phyloP scores from a whole-genome alignment of 2,888 invertebrate genomes.

The Antheraea assamensis region DNA sequence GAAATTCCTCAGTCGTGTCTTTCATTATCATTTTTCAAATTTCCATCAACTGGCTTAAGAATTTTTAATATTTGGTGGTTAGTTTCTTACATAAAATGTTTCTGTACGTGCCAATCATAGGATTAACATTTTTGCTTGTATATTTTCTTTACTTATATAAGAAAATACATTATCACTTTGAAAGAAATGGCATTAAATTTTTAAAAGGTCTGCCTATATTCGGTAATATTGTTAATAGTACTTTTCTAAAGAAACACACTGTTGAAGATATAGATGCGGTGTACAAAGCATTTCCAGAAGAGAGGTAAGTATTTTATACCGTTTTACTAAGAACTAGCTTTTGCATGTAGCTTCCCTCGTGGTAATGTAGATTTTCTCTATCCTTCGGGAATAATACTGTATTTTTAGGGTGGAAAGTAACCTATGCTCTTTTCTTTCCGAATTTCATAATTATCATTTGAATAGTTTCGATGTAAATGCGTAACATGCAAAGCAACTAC shows the following conservation, averaged over 20 bases:
- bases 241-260: constrained; percentile 24
- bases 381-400: too few relatives aligned
- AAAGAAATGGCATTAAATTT: constrained; percentile 9
- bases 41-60: neutral
- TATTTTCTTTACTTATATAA: neutral
- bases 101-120: neutral
- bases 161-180: constrained; percentile 13
- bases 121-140: neutral
- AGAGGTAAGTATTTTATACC: constrained; percentile 31
- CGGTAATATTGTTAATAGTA: constrained; percentile 6
- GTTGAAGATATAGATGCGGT: constrained; percentile 62
- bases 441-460: too few relatives aligned
- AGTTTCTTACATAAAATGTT: neutral
- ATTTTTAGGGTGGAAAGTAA: too few relatives aligned
- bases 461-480: too few relatives aligned
- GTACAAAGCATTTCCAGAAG: constrained; percentile 31
- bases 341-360: too few relatives aligned
- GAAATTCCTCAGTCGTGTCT: neutral
- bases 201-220: constrained; percentile 35
- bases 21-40: neutral
- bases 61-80: neutral
- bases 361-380: too few relatives aligned
- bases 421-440: too few relatives aligned
- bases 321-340: neutral
- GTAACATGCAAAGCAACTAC: too few relatives aligned